Percentiles rank a stretch among this genome's conserved stretches.
Evolutionary conservation across 2,888 invertebrate genomes (phyloP).

Genomic region (Dinocampus coccinellae): DNA sequence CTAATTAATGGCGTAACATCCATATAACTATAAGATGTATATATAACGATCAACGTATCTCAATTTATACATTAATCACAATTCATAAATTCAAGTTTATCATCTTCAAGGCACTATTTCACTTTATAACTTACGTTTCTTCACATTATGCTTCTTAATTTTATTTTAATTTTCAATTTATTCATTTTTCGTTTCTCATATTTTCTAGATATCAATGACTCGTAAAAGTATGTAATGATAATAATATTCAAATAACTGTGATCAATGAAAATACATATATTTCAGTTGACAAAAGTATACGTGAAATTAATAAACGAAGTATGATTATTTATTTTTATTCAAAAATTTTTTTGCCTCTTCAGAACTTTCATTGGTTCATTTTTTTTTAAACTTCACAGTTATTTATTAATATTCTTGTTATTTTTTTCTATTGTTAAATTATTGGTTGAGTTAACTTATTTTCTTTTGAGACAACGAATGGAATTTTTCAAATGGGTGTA

Average conservation of each 20-base stretch:
- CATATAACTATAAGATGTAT: constrained; percentile 36
- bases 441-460: constrained; percentile 17
- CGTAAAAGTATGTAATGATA: constrained; percentile 46
- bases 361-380: background rate
- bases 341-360: background rate
- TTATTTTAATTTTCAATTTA: constrained; percentile 2
- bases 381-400: background rate
- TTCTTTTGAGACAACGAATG: background rate
- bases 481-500: constrained; percentile 24
- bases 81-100: constrained; percentile 37
- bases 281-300: background rate
- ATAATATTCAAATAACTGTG: constrained; percentile 33
- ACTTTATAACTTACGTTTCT: background rate
- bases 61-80: constrained; percentile 49
- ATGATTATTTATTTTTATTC: background rate
- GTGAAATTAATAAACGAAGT: background rate
- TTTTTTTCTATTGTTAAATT: too few species aligned
- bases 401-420: too few species aligned
- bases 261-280: constrained; percentile 2
- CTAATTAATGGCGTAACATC: constrained; percentile 58
- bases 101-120: constrained; percentile 11
- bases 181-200: constrained; percentile 27
- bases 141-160: background rate
- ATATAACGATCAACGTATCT: constrained; percentile 51
- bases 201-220: constrained; percentile 46